Percentiles rank a stretch among this genome's conserved stretches.
Conservation (phyloP, 2,797 vertebrate species). For the Eurystomus glaucurus region DNA sequence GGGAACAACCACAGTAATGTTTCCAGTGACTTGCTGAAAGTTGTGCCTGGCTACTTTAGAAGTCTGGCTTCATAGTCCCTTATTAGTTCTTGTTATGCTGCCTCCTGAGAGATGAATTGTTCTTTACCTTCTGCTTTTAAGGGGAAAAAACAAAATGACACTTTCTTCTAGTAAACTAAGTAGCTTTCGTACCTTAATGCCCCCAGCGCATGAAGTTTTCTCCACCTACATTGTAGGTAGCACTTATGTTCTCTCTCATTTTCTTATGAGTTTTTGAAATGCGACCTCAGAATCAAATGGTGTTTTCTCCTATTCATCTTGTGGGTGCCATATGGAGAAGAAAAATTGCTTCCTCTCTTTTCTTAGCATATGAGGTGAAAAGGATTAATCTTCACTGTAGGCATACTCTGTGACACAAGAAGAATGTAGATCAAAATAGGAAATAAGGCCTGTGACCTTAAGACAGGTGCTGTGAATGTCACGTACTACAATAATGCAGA, state of each 20-base stretch:
- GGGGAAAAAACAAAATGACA: background rate
- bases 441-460: background rate
- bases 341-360: background rate
- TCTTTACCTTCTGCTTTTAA: background rate
- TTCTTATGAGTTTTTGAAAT: background rate
- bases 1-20: background rate
- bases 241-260: background rate
- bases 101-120: background rate
- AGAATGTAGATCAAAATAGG: rapidly evolving
- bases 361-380: background rate
- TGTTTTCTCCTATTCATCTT: background rate
- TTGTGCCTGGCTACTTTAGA: background rate
- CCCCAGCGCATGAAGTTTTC: background rate
- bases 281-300: background rate
- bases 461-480: background rate
- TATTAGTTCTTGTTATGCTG: background rate
- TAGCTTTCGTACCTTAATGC: background rate
- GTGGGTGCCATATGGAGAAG: background rate
- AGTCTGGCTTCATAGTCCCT: background rate
- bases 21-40: background rate
- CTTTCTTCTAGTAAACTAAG: background rate
- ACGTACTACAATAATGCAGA: background rate
- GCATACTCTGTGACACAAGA: background rate
- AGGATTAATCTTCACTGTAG: background rate
- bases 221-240: background rate